Evolutionary conservation across 2,797 vertebrate species (phyloP), one percentile per base, ranked within the genome.

Genomic region (Protonibea diacanthus): DNA sequence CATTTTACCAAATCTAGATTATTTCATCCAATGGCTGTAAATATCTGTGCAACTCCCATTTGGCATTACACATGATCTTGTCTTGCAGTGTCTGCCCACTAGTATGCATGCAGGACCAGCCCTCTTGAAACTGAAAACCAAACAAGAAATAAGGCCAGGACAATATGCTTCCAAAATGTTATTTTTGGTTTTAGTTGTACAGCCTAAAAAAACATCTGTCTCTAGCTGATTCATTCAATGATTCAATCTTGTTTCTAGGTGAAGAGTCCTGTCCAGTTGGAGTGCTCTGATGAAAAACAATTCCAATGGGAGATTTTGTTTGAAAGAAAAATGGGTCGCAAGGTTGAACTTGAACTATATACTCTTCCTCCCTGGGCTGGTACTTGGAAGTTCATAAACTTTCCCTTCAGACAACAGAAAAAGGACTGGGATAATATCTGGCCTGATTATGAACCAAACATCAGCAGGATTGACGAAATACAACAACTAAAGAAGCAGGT

Each of bases 351-450:
- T 4, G 66, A 42, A 5, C 7, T 4, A 0, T 92, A 76, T 61
- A 0, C 29, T 15, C 89, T 91, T 47, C 91, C 92, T 13, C n/a
- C 56, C 7, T 94, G 93, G 92, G 90, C 89, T 0, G 83, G 92
- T 0, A 93, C 92, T 11, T 94, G 93, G 93, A 94, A 93, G 78
- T 53, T 86, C 56, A 91, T 94, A 66, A 93, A 91, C 82, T 91
- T 93, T 61, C 57, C 81, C 15, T 91, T 88, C 71, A 82, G 92
- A 38, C 94, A 95, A 73, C 66, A 88, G 81, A 91, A 91, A 62
- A 51, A 83, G 42, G 12, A 70, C 5, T 95, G 94, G 94, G 92
- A 94, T 74, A 5, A 45, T 5, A 20, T 73, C 1, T 95, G 94
- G 94, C 71, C 86, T 8, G 71, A 76, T 14, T 86, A 78, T 17